Evolutionary conservation across 2,113 vertebrate species (phyloP).

Genomic region (Pollimyrus isidori): DNA sequence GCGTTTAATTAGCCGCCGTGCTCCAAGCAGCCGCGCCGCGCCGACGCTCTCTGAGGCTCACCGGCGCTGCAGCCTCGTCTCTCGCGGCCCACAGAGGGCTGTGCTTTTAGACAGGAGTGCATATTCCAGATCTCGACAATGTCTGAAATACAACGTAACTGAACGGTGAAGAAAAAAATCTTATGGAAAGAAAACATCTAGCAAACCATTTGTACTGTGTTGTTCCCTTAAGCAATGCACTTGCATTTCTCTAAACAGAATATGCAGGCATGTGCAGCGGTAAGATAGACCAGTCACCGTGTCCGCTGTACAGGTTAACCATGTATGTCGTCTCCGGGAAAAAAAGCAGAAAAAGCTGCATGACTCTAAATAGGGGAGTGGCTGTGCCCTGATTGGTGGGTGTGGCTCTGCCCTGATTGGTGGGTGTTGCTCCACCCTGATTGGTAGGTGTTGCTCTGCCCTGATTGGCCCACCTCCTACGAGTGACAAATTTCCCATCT

Average conservation of each 20-base stretch:
- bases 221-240: background rate
- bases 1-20: background rate
- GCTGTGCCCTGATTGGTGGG: background rate
- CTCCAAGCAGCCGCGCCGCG: background rate
- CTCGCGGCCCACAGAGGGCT: background rate
- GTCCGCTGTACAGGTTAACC: background rate
- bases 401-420: background rate
- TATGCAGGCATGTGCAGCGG: background rate
- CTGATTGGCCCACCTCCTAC: background rate
- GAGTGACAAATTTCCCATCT: background rate
- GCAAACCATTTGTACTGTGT: background rate
- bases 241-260: background rate
- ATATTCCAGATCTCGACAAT: background rate
- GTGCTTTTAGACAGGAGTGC: background rate
- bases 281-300: background rate
- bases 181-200: background rate
- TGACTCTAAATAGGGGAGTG: background rate
- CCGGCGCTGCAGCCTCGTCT: background rate
- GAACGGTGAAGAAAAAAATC: background rate
- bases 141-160: background rate
- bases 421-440: background rate
- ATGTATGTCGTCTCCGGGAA: background rate
- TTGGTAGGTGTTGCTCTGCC: background rate
- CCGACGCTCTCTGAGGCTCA: background rate
- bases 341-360: background rate